Evolutionary conservation across 2,888 invertebrate species (phyloP), one percentile per base, ranked within the genome.

Genomic region (Agriotes lineatus): DNA sequence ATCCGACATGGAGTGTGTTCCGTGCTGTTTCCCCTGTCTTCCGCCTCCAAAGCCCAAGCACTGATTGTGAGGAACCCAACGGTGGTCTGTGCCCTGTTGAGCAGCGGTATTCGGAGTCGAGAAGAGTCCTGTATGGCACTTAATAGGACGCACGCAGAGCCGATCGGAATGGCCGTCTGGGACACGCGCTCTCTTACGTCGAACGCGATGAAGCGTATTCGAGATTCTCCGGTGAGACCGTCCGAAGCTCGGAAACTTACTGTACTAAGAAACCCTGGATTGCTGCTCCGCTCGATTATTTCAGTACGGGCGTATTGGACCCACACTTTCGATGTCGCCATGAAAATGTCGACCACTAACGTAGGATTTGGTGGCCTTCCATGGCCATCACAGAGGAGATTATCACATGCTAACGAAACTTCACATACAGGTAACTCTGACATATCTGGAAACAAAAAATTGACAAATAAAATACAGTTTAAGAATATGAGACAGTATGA

Each of bases 181-280:
- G 96, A 95, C 48, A 96, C 91, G 70, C 91, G 87, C 82, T 97
- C 97, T 66, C 93, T 89, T 0, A 97, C 94, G 84, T 97, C 95
- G 79, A 93, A 94, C 0, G 94, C 93, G 0, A 92, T 93, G 75
- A 97, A 90, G 71, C 94, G 89, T 0, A 96, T 89, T 61, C 91
- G 86, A 0, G 93, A 91, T 1, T 90, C 90, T 1, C 90, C 87
- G 2, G 88, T 89, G 30, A 96, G 86, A 0, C 93, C 93, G 80
- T 95, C 94, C 75, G 93, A 92, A 3, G 90, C 89, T 25, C 94
- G 90, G 83, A 97, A 96, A 78, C 93, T 90, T 50, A 96, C 90
- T 0, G 97, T 97, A 78, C 93, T 95, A 42, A 96, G 87, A 83
- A 96, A 97, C 75, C 91, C 90, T 0, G 97, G 97, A 84, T 94